Evolutionary conservation across 2,113 vertebrate genomes (phyloP).

Genomic region (Ancistrus triradiatus): DNA sequence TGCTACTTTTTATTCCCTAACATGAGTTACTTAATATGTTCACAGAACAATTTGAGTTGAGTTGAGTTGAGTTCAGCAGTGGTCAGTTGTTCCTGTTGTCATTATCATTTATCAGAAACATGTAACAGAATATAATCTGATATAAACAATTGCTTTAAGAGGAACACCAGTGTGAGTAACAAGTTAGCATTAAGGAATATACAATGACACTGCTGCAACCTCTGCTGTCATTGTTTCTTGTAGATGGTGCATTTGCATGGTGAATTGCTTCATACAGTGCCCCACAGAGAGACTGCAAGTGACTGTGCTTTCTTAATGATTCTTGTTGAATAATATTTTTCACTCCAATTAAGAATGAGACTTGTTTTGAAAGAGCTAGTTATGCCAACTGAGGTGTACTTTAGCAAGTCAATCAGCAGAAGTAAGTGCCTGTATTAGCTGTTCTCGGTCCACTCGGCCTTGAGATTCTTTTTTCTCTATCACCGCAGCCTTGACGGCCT

Average conservation of each 20-base stretch:
- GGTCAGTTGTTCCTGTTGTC: no score
- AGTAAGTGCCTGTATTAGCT: slow-evolving; percentile 46
- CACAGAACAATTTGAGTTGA: no score
- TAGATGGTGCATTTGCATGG: no score
- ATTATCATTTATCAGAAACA: no score
- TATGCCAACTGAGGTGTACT: slow-evolving; percentile 19
- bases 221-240: background rate
- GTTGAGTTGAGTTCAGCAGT: no score
- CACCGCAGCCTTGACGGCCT: slow-evolving; percentile 58
- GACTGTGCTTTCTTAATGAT: slow-evolving; percentile 13
- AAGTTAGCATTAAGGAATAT: no score
- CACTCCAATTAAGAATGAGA: background rate
- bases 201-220: no score
- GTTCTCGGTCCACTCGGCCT: slow-evolving; percentile 33
- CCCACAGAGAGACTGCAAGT: background rate
- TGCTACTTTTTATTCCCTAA: no score
- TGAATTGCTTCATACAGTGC: background rate
- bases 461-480: slow-evolving; percentile 45
- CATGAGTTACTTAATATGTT: no score
- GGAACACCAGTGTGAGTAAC: no score
- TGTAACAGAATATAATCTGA: no score
- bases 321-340: slow-evolving; percentile 15
- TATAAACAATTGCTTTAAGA: no score
- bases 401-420: slow-evolving; percentile 44
- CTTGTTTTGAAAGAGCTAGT: slow-evolving; percentile 7